Conservation (phyloP, 2,797 vertebrate genomes). For the Rhincodon typus region DNA sequence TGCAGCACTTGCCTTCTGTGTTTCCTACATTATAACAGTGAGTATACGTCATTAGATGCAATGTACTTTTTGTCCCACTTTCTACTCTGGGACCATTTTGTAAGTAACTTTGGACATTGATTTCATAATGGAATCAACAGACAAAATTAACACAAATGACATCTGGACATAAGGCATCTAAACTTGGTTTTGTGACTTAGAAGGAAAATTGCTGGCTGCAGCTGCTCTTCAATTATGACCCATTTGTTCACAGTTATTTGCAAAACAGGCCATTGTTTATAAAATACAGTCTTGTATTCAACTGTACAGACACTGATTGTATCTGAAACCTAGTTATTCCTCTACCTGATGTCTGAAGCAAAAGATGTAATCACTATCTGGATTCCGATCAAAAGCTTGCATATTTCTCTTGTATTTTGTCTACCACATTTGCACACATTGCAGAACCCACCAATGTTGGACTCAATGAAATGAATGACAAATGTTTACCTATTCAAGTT, state of each 20-base stretch:
- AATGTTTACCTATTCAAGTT: not conserved
- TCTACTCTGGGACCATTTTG: not conserved
- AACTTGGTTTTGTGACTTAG: not conserved
- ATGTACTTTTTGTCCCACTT: not conserved
- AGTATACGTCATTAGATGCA: not conserved
- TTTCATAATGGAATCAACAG: not conserved
- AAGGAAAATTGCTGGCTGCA: not conserved
- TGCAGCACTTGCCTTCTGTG: not conserved
- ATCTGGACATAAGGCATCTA: not conserved
- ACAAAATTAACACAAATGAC: not conserved
- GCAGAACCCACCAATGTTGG: too few species aligned
- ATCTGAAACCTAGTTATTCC: constrained; percentile 8
- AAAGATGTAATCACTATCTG: not conserved
- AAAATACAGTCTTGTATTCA: not conserved
- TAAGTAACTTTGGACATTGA: not conserved
- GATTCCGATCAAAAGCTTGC: not conserved
- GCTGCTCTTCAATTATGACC: not conserved
- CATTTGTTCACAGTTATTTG: not conserved
- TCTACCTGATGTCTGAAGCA: not conserved
- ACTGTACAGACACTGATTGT: not conserved
- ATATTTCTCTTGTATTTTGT: not conserved
- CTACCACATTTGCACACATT: not conserved
- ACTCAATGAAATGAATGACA: not conserved
- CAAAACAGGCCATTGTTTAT: not conserved
- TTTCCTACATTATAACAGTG: not conserved